A percentile compares a stretch with the other conserved stretches of the same genome.
Evolutionary conservation across 2,113 vertebrate species (phyloP).

Genomic region (Phoenicopterus ruber): DNA sequence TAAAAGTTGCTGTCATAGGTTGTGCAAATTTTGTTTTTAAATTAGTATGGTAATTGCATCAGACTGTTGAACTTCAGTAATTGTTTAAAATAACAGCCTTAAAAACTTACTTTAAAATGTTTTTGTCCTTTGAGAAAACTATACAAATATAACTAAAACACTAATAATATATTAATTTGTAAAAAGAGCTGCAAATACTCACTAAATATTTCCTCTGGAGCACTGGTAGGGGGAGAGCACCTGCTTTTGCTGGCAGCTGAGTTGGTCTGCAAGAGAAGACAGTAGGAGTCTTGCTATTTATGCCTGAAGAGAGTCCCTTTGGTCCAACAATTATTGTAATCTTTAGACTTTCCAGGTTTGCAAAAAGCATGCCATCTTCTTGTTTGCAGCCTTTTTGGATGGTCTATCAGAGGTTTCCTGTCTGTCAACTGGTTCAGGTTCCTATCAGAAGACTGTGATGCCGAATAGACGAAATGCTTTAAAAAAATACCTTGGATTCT

Average conservation of each 20-base stretch:
- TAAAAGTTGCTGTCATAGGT: background rate
- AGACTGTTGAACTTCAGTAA: background rate
- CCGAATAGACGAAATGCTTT: constrained; percentile 38
- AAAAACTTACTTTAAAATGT: background rate
- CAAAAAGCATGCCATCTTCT: constrained; percentile 47
- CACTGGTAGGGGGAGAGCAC: constrained; percentile 59
- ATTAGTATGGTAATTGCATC: background rate
- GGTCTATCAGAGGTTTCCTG: background rate
- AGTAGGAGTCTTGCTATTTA: constrained; percentile 79
- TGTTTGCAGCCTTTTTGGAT: constrained; percentile 19
- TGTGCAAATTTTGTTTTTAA: constrained; percentile 11
- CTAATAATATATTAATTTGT: constrained; percentile 1
- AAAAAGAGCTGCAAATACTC: constrained; percentile 60
- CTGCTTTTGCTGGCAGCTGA: constrained; percentile 78
- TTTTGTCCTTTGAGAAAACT: constrained; percentile 23
- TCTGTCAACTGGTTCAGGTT: constrained; percentile 14
- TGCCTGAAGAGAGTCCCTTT: constrained; percentile 74
- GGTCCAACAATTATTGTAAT: constrained; percentile 70
- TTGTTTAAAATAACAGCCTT: constrained; percentile 1
- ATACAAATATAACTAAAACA: background rate
- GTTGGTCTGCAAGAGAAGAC: constrained; percentile 80
- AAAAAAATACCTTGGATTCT: background rate
- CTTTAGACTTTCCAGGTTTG: constrained; percentile 69
- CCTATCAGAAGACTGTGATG: constrained; percentile 14
- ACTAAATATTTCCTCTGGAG: constrained; percentile 59